phyloP scores from a whole-genome alignment of 1,140 invertebrate species.

The Drosophila parabipectinata region DNA sequence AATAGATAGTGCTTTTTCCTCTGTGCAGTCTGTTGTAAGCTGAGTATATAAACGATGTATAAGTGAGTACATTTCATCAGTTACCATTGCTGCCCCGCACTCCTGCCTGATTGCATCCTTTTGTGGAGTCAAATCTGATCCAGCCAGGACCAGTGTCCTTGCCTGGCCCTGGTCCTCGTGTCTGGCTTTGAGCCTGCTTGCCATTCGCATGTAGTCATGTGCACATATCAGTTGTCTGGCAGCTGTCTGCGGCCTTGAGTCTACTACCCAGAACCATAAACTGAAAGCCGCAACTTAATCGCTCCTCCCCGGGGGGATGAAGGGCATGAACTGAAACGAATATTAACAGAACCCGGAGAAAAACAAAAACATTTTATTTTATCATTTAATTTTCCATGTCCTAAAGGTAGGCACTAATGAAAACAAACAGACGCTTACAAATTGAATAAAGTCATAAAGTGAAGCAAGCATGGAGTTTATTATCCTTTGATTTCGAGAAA shows the following conservation, averaged over 20 bases:
- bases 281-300: constrained; percentile 78
- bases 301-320: constrained; percentile 31
- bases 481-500: neutral
- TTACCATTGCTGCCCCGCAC: constrained; percentile 24
- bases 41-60: constrained; percentile 49
- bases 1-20: neutral
- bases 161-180: constrained; percentile 19
- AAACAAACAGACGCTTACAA: constrained; percentile 18
- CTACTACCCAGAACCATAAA: constrained; percentile 44
- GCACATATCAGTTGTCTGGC: constrained; percentile 83
- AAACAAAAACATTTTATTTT: constrained; percentile 31
- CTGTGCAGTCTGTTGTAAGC: constrained; percentile 38
- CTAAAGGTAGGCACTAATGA: constrained; percentile 29
- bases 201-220: constrained; percentile 69
- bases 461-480: neutral
- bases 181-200: constrained; percentile 42
- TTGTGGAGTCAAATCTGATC: constrained; percentile 55
- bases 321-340: constrained; percentile 9
- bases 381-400: constrained; percentile 61
- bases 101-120: constrained; percentile 55
- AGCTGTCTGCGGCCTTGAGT: constrained; percentile 81
- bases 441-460: constrained; percentile 23
- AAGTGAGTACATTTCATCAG: constrained; percentile 72
- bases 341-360: constrained; percentile 45
- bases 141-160: constrained; percentile 35